Conservation (phyloP, 2,113 vertebrate species). For the Spea multiplicata region DNA sequence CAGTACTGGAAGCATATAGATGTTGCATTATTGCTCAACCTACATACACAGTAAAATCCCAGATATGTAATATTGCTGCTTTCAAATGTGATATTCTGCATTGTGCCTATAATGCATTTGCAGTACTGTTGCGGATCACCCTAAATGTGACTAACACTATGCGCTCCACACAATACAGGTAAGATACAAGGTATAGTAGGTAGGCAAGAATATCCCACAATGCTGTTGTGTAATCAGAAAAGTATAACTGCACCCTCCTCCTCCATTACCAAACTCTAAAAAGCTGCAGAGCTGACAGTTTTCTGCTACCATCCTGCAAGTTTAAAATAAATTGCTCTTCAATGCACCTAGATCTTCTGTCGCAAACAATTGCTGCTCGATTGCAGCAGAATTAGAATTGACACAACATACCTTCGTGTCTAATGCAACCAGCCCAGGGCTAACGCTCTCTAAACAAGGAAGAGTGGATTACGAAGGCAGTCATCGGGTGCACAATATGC, state of each 20-base stretch:
- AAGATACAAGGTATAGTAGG: too few relatives aligned
- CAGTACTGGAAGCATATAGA: too few relatives aligned
- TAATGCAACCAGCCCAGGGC: neutral
- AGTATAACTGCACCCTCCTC: neutral
- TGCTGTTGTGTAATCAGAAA: neutral
- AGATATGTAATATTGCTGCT: too few relatives aligned
- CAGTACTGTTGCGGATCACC: too few relatives aligned
- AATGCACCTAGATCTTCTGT: constrained; percentile 34
- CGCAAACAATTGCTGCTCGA: constrained; percentile 23
- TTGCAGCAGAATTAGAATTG: constrained; percentile 38
- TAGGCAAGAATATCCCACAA: neutral
- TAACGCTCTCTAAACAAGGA: constrained; percentile 10
- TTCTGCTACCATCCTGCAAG: constrained; percentile 17
- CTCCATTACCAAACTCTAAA: neutral
- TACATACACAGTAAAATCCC: too few relatives aligned
- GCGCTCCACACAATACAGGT: too few relatives aligned
- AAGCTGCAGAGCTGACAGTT: constrained; percentile 14
- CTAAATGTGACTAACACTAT: too few relatives aligned
- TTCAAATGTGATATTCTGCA: too few relatives aligned
- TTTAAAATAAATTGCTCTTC: constrained; percentile 43
- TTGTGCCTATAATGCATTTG: too few relatives aligned
- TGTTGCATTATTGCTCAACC: too few relatives aligned
- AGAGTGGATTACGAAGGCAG: neutral
- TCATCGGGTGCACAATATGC: too few relatives aligned
- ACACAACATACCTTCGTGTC: constrained; percentile 14